phyloP scores from a whole-genome alignment of 2,888 invertebrate genomes.

The Callimorpha dominula region DNA sequence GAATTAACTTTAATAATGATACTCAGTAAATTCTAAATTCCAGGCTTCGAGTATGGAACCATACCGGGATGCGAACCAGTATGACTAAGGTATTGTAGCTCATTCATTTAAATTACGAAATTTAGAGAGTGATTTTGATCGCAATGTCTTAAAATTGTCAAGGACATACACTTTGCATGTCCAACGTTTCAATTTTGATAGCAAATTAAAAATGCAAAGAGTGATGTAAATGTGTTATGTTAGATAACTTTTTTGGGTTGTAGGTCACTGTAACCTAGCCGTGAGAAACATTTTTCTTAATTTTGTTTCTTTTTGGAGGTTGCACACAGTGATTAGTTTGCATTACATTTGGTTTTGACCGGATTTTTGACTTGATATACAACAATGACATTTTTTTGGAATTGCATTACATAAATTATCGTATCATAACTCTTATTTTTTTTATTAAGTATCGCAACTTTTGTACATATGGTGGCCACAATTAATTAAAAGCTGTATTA shows the following conservation, averaged over 20 bases:
- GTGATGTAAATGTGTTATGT: constrained; percentile 24
- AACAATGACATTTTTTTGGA: no score
- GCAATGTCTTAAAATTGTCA: constrained; percentile 24
- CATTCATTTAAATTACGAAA: constrained; percentile 23
- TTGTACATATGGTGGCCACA: no score
- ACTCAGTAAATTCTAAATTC: no score
- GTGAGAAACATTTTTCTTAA: neutral
- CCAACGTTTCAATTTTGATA: neutral
- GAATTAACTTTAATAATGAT: no score
- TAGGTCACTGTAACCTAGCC: neutral
- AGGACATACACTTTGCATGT: constrained; percentile 30
- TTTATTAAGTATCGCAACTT: no score
- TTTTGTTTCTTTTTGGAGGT: neutral
- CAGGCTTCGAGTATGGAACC: neutral
- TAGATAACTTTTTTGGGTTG: constrained; percentile 6
- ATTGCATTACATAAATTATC: no score
- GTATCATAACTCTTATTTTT: no score
- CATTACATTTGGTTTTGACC: neutral
- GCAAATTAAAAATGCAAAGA: constrained; percentile 21
- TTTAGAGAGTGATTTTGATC: constrained; percentile 33
- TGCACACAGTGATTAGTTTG: neutral
- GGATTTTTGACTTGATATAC: neutral
- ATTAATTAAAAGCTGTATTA: no score
- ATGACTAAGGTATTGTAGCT: neutral
- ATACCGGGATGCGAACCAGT: neutral